These are phyloP conservation scores for Drosophila kohkoa DNA, from an alignment of 1,140 invertebrate species.

Conservation along the genomic window DNA sequence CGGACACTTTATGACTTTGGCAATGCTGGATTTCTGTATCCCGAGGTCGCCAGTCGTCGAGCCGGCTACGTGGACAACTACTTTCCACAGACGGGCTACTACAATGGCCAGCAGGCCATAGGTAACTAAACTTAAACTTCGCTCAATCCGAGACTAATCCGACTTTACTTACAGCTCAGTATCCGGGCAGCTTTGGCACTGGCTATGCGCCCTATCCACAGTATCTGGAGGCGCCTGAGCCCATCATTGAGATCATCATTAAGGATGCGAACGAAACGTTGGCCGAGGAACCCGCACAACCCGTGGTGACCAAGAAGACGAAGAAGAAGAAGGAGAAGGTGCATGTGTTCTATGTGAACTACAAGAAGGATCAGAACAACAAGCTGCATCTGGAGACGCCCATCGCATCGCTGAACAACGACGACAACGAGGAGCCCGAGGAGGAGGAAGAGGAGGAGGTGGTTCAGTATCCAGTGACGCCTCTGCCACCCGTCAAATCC, in stretches of 20 bases:
- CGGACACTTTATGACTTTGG: slow-evolving; percentile 80
- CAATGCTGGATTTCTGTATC: slow-evolving; percentile 73
- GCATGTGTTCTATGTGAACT: slow-evolving; percentile 95
- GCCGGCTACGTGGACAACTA: slow-evolving; percentile 73
- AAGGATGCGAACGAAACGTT: slow-evolving; percentile 94
- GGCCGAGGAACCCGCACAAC: slow-evolving; percentile 88
- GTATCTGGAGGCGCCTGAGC: slow-evolving; percentile 92
- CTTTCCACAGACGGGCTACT: slow-evolving; percentile 70
- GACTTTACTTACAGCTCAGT: slow-evolving; percentile 61
- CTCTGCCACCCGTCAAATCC: slow-evolving; percentile 87
- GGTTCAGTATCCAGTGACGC: slow-evolving; percentile 92
- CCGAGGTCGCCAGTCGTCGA: slow-evolving; percentile 71
- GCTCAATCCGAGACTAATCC: neutral
- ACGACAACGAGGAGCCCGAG: slow-evolving; percentile 75
- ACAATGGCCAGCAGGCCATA: slow-evolving; percentile 73
- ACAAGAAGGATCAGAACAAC: slow-evolving; percentile 91
- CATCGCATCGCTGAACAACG: slow-evolving; percentile 79
- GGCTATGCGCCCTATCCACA: slow-evolving; percentile 85
- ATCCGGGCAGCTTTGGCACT: slow-evolving; percentile 53
- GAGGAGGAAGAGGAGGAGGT: slow-evolving; percentile 89
- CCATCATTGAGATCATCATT: slow-evolving; percentile 96
- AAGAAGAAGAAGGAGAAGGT: slow-evolving; percentile 91
- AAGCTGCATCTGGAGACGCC: slow-evolving; percentile 82
- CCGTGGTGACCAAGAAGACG: slow-evolving; percentile 85
- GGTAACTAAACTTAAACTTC: slow-evolving; percentile 40